A percentile compares a stretch with the other conserved stretches of the same genome.
phyloP scores from a whole-genome alignment of 2,888 invertebrate genomes.

The Dryobota labecula region DNA sequence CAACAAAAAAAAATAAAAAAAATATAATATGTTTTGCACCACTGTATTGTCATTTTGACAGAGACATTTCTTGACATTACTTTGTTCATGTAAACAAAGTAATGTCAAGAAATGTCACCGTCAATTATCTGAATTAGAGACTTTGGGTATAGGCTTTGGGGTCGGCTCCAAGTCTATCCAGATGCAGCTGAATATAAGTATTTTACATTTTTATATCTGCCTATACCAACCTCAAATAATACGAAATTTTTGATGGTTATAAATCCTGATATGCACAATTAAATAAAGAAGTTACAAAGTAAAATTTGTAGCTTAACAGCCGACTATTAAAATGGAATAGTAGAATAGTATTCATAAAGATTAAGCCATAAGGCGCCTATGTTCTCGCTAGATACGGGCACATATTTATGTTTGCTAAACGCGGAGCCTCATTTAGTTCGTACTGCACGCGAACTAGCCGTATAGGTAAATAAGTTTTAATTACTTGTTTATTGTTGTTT shows the following conservation, averaged over 20 bases:
- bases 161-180: too few species aligned
- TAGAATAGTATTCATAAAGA: slow-evolving; percentile 66
- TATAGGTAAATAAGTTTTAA: slow-evolving; percentile 82
- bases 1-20: too few species aligned
- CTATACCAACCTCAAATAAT: not conserved
- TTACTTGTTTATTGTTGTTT: slow-evolving; percentile 78
- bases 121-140: too few species aligned
- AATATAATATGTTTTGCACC: too few species aligned
- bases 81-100: too few species aligned
- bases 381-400: slow-evolving; percentile 68
- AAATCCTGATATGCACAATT: slow-evolving; percentile 9
- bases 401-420: slow-evolving; percentile 76
- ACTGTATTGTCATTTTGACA: too few species aligned
- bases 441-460: slow-evolving; percentile 78
- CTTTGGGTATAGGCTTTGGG: too few species aligned
- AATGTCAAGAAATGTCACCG: too few species aligned
- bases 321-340: slow-evolving; percentile 59
- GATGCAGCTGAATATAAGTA: too few species aligned
- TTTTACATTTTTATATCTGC: too few species aligned
- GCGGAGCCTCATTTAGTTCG: slow-evolving; percentile 75
- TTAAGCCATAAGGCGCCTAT: slow-evolving; percentile 67
- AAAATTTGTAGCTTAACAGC: slow-evolving; percentile 26
- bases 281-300: slow-evolving; percentile 44
- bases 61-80: too few species aligned
- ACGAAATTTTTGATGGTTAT: slow-evolving; percentile 12